Conservation (phyloP, 2,797 vertebrate genomes). For the Balearica regulorum region DNA sequence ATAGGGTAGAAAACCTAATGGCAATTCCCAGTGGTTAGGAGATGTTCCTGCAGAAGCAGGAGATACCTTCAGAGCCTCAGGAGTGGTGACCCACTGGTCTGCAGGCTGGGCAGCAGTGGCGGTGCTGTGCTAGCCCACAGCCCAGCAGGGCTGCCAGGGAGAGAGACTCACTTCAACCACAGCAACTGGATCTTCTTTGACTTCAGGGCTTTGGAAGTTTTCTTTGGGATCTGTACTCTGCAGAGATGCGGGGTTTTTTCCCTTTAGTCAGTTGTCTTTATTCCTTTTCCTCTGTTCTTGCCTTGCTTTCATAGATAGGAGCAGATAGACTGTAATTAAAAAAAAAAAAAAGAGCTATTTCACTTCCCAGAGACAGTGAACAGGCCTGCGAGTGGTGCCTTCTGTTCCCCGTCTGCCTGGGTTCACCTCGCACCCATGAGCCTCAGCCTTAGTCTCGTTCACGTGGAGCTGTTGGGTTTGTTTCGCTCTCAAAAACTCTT, state of each 20-base stretch:
- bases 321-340: background rate
- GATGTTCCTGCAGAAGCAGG: background rate
- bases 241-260: background rate
- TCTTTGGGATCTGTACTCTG: background rate
- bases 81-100: background rate
- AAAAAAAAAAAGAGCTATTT: background rate
- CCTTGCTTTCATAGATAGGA: background rate
- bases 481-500: background rate
- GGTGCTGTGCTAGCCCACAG: background rate
- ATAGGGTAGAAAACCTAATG: background rate
- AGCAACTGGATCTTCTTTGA: background rate
- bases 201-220: background rate
- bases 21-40: background rate
- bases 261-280: background rate
- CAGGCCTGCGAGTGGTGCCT: conserved; percentile 11
- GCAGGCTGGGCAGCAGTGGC: background rate
- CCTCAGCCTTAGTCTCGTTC: background rate
- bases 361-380: background rate
- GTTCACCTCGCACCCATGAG: background rate
- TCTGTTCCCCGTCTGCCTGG: conserved; percentile 47
- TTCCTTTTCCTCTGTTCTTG: background rate
- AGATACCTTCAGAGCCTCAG: rapidly evolving
- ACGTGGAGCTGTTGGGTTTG: background rate
- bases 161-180: background rate
- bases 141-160: background rate